phyloP scores from a whole-genome alignment of 2,888 invertebrate genomes.

The Caenorhabditis doughertyi region DNA sequence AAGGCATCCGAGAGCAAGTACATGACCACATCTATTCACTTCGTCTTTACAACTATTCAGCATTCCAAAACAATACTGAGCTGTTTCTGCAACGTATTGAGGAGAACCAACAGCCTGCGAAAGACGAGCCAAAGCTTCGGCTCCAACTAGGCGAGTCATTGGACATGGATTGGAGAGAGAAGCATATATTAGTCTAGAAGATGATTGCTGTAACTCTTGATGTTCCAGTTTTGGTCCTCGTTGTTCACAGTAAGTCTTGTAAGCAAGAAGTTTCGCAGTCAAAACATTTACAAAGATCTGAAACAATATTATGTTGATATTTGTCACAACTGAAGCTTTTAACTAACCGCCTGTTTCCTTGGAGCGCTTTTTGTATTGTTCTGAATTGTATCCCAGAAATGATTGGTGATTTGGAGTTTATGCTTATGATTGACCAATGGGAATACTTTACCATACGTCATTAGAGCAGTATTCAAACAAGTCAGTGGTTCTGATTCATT shows the following conservation, averaged over 20 bases:
- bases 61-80: slow-evolving; percentile 92
- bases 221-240: slow-evolving; percentile 71
- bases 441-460: slow-evolving; percentile 93
- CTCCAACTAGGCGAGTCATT: slow-evolving; percentile 92
- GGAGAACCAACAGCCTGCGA: slow-evolving; percentile 93
- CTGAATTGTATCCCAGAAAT: slow-evolving; percentile 93
- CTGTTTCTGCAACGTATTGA: slow-evolving; percentile 90
- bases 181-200: slow-evolving; percentile 83
- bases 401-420: slow-evolving; percentile 94
- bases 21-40: slow-evolving; percentile 90
- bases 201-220: slow-evolving; percentile 78
- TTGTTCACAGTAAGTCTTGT: slow-evolving; percentile 85
- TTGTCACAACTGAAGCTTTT: neutral
- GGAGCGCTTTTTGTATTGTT: slow-evolving; percentile 72
- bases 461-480: slow-evolving; percentile 95
- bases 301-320: neutral
- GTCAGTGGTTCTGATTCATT: slow-evolving; percentile 93
- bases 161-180: slow-evolving; percentile 85
- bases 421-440: slow-evolving; percentile 96
- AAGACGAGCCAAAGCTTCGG: slow-evolving; percentile 94
- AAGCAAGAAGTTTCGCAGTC: slow-evolving; percentile 92
- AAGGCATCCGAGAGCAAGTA: slow-evolving; percentile 94
- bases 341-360: slow-evolving; percentile 65
- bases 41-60: slow-evolving; percentile 89
- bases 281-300: slow-evolving; percentile 93